These are phyloP conservation scores for Potorous gilbertii DNA, from an alignment of 2,797 vertebrate species.

Conservation along the genomic window DNA sequence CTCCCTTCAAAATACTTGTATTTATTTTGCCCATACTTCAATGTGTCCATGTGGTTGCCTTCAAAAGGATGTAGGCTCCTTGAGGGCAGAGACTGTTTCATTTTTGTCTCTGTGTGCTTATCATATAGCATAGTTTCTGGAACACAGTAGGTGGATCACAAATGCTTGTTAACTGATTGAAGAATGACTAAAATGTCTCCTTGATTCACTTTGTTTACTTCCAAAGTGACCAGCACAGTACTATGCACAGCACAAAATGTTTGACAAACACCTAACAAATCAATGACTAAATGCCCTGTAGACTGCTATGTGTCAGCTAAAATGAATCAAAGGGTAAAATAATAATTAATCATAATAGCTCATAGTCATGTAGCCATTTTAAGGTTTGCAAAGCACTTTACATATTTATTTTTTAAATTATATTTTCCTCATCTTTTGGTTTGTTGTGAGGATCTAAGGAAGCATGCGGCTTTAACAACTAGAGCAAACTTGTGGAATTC, in stretches of 20 bases:
- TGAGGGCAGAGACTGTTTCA: neutral
- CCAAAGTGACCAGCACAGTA: neutral
- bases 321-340: neutral
- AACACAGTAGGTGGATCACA: neutral
- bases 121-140: neutral
- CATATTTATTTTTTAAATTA: neutral
- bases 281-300: neutral
- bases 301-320: neutral
- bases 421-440: neutral
- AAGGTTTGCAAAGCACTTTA: neutral
- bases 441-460: neutral
- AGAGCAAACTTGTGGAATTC: neutral
- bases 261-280: neutral
- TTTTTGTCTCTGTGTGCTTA: neutral
- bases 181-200: neutral
- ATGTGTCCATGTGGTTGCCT: neutral
- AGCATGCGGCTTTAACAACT: accelerated
- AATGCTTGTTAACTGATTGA: neutral
- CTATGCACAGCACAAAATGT: neutral
- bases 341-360: neutral
- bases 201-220: neutral
- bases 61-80: neutral
- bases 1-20: neutral
- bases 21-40: neutral
- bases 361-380: neutral